Conservation (phyloP, 2,888 invertebrate genomes). For the Brachyopa scutellaris region DNA sequence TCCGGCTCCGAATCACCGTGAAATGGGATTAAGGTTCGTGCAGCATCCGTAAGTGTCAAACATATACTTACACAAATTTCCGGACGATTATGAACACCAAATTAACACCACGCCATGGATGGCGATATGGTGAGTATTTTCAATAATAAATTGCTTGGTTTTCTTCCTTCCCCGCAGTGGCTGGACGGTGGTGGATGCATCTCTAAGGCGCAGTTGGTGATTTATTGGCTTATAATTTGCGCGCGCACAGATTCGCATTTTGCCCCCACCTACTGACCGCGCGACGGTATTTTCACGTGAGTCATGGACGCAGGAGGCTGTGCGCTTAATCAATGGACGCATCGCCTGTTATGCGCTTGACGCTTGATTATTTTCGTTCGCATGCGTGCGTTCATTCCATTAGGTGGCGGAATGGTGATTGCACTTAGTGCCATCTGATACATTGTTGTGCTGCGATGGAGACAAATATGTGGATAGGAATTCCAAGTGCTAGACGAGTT, state of each 20-base stretch:
- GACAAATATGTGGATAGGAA: constrained; percentile 3
- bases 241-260: constrained; percentile 74
- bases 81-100: constrained; percentile 76
- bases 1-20: constrained; percentile 79
- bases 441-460: constrained; percentile 34
- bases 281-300: background rate
- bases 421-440: constrained; percentile 34
- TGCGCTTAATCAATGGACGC: constrained; percentile 61
- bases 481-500: constrained; percentile 27
- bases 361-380: constrained; percentile 60
- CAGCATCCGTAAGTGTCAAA: constrained; percentile 76
- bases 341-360: constrained; percentile 63
- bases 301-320: constrained; percentile 28
- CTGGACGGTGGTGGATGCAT: background rate
- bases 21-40: constrained; percentile 80
- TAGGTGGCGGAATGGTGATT: constrained; percentile 47
- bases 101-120: constrained; percentile 79
- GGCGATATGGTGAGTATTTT: constrained; percentile 78
- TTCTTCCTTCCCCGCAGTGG: constrained; percentile 26
- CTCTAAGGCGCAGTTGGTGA: constrained; percentile 74
- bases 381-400: constrained; percentile 66
- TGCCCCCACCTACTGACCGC: background rate
- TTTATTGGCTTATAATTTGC: constrained; percentile 82
- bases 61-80: constrained; percentile 72
- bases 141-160: constrained; percentile 75